Evolutionary conservation across 2,113 vertebrate genomes (phyloP).

Genomic region (Helogale parvula): DNA sequence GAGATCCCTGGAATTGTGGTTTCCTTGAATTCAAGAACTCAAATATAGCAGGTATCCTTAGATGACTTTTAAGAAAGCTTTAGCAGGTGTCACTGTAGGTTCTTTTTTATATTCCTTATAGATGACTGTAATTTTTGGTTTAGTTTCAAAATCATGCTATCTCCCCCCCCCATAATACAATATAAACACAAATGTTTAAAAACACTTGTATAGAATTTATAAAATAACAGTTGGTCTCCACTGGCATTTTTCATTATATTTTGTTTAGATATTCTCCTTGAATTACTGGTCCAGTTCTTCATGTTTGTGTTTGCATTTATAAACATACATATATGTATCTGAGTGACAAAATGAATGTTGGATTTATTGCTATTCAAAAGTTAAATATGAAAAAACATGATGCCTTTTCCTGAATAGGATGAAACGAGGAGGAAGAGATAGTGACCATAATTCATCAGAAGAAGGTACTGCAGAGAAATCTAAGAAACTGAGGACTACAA

Average conservation of each 20-base stretch:
- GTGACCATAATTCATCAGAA: slow-evolving; percentile 84
- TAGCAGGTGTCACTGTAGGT: background rate
- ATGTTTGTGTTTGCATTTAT: background rate
- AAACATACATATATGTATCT: background rate
- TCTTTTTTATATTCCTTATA: background rate
- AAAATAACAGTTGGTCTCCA: slow-evolving; percentile 15
- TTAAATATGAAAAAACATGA: slow-evolving; percentile 27
- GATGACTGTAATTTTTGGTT: background rate
- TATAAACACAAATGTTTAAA: slow-evolving; percentile 1
- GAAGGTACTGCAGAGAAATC: slow-evolving; percentile 80
- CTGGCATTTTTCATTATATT: slow-evolving; percentile 26
- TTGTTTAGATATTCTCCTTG: slow-evolving; percentile 16
- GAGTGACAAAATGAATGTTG: slow-evolving; percentile 16
- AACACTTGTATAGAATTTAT: slow-evolving; percentile 3
- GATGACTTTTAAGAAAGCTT: slow-evolving; percentile 10
- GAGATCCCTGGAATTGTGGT: background rate
- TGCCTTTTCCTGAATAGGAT: slow-evolving; percentile 85
- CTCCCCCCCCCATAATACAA: background rate
- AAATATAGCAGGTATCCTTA: background rate
- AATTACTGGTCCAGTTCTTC: slow-evolving; percentile 27
- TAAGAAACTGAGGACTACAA: slow-evolving; percentile 88
- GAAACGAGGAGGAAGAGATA: slow-evolving; percentile 92
- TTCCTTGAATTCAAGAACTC: background rate
- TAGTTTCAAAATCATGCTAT: slow-evolving; percentile 31
- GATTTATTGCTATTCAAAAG: slow-evolving; percentile 24